These are phyloP conservation scores for Habrosyne pyritoides DNA, from an alignment of 2,888 invertebrate species.

Conservation along the genomic window DNA sequence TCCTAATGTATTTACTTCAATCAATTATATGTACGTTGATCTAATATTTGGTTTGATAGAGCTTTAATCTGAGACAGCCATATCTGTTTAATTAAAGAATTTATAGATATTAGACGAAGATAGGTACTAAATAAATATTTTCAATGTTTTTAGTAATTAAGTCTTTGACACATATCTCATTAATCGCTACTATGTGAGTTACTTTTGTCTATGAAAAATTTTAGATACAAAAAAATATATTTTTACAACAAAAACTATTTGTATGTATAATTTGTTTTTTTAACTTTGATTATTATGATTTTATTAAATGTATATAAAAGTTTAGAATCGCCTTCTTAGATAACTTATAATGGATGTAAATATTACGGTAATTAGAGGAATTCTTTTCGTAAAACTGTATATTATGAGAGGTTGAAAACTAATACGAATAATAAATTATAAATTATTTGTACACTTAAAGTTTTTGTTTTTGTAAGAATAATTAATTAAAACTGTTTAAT, in stretches of 20 bases:
- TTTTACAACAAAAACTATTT: slow-evolving; percentile 32
- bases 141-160: slow-evolving; percentile 44
- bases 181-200: slow-evolving; percentile 28
- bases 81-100: slow-evolving; percentile 22
- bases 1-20: too few species aligned
- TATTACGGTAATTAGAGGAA: slow-evolving; percentile 48
- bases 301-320: slow-evolving; percentile 54
- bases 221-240: slow-evolving; percentile 42
- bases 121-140: slow-evolving; percentile 41
- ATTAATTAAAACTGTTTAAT: not conserved
- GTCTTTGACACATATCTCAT: slow-evolving; percentile 59
- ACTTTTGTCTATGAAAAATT: slow-evolving; percentile 27
- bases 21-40: slow-evolving; percentile 5
- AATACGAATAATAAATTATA: not conserved
- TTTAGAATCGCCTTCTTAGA: slow-evolving; percentile 78
- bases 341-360: slow-evolving; percentile 55
- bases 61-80: slow-evolving; percentile 9
- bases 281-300: slow-evolving; percentile 37
- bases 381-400: slow-evolving; percentile 41
- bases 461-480: not conserved
- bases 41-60: slow-evolving; percentile 19
- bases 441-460: not conserved
- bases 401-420: not conserved
- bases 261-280: slow-evolving; percentile 22
- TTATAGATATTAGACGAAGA: slow-evolving; percentile 28